Base-by-base conservation (phyloP, 2,113 vertebrate genomes). In the Glaucomys volans region DNA sequence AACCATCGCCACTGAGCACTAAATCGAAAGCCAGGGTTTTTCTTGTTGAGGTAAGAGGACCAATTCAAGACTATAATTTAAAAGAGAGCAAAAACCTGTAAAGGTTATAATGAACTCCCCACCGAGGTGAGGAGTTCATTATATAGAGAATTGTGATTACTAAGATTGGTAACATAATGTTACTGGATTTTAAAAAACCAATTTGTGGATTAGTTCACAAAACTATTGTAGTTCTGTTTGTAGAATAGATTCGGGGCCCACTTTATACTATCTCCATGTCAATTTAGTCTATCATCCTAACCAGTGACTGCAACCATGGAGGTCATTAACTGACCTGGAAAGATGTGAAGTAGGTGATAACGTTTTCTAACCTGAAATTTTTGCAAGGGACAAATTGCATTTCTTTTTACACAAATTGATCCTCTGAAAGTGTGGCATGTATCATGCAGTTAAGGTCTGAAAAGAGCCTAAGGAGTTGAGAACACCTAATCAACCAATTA, bases 401-500 rank as follows among this genome's bases (percentile, higher is more conserved):
- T 67, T 93, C 86, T 95, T 90, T 80, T 97, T 59, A 64, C 13
- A 64, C 59, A 94, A 94, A 90, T 87, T 88, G 47, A 84, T 37
- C 37, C 44, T 91, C 37, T 86, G 66, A 85, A 97, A n/a, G 37
- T 28, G 75, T 94, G 80, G 66, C 59, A 44, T 95, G 90, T 81
- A 93, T 97, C 83, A 50, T 4, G 16, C 81, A 37, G 80, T 90
- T 84, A 92, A 95, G 91, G 59, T 93, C 87, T 95, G 80, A 83
- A 87, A 93, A 96, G 9, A 59, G 54, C 94, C 92, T 94, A 13
- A 96, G 93, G 64, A 67, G 57, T 84, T 87, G 35, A 83, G 87
- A 94, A 79, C 8, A 89, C 75, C 90, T 96, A 97, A 97, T 96
- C 83, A 95, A 67, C 62, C 69, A 91, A 94, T 93, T 94, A 85